Conservation (phyloP, 2,888 invertebrate species). For the Latrodectus elegans region DNA sequence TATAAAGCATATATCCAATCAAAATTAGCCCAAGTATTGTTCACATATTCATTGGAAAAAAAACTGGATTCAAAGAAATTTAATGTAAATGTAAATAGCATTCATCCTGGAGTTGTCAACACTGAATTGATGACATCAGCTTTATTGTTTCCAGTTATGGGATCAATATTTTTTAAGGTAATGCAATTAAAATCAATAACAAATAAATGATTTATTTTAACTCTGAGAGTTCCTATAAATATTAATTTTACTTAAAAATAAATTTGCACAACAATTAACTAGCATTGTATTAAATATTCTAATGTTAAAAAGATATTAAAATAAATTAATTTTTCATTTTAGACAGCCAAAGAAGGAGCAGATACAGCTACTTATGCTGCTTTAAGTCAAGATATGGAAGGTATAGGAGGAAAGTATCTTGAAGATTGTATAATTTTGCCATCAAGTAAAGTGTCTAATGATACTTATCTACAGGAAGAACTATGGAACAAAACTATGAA, state of each 20-base stretch:
- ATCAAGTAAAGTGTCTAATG: constrained; percentile 76
- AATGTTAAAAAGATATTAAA: not conserved
- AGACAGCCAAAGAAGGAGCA: constrained; percentile 87
- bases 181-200: not conserved
- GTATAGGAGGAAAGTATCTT: constrained; percentile 86
- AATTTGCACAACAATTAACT: not conserved
- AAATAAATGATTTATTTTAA: not conserved
- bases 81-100: constrained; percentile 82
- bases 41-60: constrained; percentile 76
- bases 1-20: constrained; percentile 85
- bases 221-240: not conserved
- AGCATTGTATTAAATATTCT: not conserved
- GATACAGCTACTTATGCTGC: constrained; percentile 85
- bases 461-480: constrained; percentile 80
- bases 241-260: not conserved
- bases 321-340: constrained; percentile 72
- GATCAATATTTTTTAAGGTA: constrained; percentile 51
- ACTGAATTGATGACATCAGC: constrained; percentile 87
- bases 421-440: constrained; percentile 81
- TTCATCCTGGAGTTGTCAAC: constrained; percentile 91
- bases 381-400: constrained; percentile 83
- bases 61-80: constrained; percentile 76
- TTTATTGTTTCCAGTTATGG: constrained; percentile 76
- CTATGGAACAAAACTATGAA: constrained; percentile 81
- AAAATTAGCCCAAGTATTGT: constrained; percentile 86